Conservation (phyloP, 2,113 vertebrate genomes). For the Onychostruthus taczanowskii region DNA sequence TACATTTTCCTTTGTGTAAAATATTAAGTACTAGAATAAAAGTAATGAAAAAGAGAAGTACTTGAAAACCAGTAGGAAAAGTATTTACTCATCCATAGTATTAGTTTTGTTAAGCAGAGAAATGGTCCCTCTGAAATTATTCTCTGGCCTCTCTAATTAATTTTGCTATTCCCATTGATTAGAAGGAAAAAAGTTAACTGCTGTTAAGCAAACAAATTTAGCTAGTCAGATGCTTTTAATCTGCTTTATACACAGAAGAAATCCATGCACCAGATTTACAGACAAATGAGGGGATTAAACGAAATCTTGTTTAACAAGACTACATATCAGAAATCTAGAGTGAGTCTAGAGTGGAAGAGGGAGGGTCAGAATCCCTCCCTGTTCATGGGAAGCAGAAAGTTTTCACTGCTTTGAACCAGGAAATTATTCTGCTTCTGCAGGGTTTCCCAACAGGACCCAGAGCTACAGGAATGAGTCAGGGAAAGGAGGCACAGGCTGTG, state of each 20-base stretch:
- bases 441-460: not conserved
- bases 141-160: slow-evolving; percentile 28
- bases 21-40: not conserved
- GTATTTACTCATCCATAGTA: not conserved
- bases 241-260: slow-evolving; percentile 3
- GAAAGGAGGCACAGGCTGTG: not conserved
- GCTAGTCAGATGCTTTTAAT: slow-evolving; percentile 9
- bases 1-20: not conserved
- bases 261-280: not conserved
- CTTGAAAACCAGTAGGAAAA: slow-evolving; percentile 6
- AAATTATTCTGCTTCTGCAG: not conserved
- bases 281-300: not conserved
- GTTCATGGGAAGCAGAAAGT: not conserved
- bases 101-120: not conserved
- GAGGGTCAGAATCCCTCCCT: not conserved
- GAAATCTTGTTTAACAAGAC: not conserved
- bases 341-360: not conserved
- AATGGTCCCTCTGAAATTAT: not conserved
- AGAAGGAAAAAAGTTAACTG: not conserved
- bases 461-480: not conserved
- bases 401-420: not conserved
- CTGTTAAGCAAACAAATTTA: slow-evolving; percentile 16
- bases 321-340: not conserved
- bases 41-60: not conserved
- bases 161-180: not conserved